phyloP scores from a whole-genome alignment of 2,113 vertebrate species.

The Callochromis pleurospilus region DNA sequence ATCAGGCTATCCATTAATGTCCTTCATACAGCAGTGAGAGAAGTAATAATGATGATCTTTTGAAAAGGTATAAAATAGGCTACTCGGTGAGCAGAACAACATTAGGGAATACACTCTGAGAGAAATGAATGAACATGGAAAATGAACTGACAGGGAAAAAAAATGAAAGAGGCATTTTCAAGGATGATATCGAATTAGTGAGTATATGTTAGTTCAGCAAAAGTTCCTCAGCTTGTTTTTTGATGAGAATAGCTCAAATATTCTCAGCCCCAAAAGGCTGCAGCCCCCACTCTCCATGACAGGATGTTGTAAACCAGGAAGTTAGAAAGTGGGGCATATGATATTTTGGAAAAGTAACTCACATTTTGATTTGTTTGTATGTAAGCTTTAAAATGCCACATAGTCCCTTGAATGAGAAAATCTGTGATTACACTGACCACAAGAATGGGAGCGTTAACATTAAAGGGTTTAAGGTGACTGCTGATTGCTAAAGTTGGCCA shows the following conservation, averaged over 20 bases:
- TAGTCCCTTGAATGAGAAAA: not conserved
- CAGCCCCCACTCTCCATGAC: not conserved
- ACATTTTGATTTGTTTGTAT: not conserved
- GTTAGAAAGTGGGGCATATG: not conserved
- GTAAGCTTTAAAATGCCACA: not conserved
- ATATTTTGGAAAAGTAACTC: not conserved
- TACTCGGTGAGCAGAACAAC: not conserved
- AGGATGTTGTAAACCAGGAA: not conserved
- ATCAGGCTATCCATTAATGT: not conserved
- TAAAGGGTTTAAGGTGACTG: not conserved
- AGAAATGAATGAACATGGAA: not conserved
- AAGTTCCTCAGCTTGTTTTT: not conserved
- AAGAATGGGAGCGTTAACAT: not conserved
- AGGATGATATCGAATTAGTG: not conserved
- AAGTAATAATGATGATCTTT: not conserved
- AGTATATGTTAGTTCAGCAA: not conserved
- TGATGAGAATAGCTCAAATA: not conserved
- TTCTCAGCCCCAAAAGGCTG: not conserved
- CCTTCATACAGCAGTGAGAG: not conserved
- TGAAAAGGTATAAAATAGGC: not conserved
- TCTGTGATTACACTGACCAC: not conserved
- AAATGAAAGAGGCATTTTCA: not conserved
- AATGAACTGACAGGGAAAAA: not conserved
- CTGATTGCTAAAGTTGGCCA: not conserved
- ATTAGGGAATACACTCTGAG: not conserved